Evolutionary conservation across 2,113 vertebrate species (phyloP).

Genomic region (Pandion haliaetus): DNA sequence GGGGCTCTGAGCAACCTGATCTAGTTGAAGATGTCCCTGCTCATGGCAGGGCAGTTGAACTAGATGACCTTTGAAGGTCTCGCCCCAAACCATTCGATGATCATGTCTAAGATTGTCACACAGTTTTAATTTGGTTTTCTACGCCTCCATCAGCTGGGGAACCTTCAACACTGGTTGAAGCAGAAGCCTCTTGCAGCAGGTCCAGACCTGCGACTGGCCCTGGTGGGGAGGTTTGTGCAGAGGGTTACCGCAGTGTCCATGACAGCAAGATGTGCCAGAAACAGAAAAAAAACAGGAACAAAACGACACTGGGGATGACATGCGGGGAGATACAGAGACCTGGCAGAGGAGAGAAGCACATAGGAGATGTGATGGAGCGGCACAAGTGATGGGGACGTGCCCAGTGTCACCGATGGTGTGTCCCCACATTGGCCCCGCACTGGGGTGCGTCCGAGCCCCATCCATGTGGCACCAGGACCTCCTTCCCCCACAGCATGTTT

Average conservation of each 20-base stretch:
- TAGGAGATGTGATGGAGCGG: not conserved
- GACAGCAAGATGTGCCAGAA: not conserved
- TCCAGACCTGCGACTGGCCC: not conserved
- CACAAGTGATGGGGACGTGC: rapidly evolving
- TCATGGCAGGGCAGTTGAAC: rapidly evolving
- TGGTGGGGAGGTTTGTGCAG: not conserved
- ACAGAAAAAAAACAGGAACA: not conserved
- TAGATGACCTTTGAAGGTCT: not conserved
- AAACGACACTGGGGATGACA: not conserved
- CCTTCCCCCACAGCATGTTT: not conserved
- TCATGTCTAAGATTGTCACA: not conserved
- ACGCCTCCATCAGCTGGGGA: not conserved
- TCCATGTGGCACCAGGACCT: not conserved
- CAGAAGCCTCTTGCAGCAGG: not conserved
- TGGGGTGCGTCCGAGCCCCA: not conserved
- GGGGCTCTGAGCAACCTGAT: not conserved
- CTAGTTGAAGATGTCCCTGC: rapidly evolving
- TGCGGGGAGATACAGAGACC: not conserved
- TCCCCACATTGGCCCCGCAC: not conserved
- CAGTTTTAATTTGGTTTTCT: not conserved
- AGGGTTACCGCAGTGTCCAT: not conserved
- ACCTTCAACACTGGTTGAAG: not conserved
- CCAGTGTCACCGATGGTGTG: rapidly evolving
- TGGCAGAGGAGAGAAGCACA: not conserved
- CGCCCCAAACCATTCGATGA: not conserved